Evolutionary conservation across 2,888 invertebrate species (phyloP), one percentile per base, ranked within the genome.

Genomic region (Ditylenchus weischeri): DNA sequence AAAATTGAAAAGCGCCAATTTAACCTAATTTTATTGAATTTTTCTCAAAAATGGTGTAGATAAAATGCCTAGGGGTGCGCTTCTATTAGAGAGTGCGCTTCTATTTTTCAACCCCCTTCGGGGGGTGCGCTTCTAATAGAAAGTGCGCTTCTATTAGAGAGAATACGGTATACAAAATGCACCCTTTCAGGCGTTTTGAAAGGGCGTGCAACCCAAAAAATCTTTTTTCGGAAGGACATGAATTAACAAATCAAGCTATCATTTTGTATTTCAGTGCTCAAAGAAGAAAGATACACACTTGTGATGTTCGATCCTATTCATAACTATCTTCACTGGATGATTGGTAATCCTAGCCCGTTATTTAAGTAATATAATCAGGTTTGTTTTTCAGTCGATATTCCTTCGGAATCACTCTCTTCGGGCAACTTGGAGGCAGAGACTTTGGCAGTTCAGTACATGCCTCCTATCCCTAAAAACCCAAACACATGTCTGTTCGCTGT

Each of bases 271-370:
- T 15, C 59, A 79, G 81, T 76, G 19, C 69, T 78, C 35, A 72
- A 76, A 50, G 78, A 79, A 54, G 79, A 79, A 35, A 70, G 73
- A 50, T 82, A 72, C 71, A 69, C 80, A 11, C 57, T 82, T 23
- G 75, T 74, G 29, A 64, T 81, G 60, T 68, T 81, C 58, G 79
- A 81, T 64, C 75, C 77, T 0, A 64, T 71, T 57, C 70, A 70
- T 18, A 73, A 73, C 13, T 72, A 75, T 51, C 68, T 81, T 8
- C 75, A 79, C 66, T 81, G 79, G 78, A 58, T 82, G 64, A 61
- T 79, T 13, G 54, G 54, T 54, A 29, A 54, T 18, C 49, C 72
- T 75, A 18, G 79, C 79, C 66, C 4, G 10, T 10, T 10, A 15
- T 54, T 54, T 7, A 54, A 54, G 1, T 15, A 54, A 54, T 8